Conservation (phyloP, 2,888 invertebrate species). For the Trichopria drosophilae region DNA sequence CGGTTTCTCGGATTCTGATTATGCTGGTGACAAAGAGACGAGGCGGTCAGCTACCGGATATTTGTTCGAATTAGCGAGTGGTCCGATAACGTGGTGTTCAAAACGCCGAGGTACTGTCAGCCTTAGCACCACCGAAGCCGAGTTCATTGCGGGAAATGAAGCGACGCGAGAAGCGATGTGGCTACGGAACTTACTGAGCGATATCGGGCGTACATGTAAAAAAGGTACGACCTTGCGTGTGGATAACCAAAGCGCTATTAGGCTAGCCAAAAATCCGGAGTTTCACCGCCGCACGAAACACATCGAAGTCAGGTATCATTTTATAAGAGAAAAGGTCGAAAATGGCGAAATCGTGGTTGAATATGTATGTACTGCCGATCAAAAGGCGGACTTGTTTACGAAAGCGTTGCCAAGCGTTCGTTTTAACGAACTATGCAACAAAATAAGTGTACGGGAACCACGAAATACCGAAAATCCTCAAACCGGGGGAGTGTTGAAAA, state of each 20-base stretch:
- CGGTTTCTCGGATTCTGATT: conserved; percentile 38
- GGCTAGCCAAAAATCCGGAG: conserved; percentile 34
- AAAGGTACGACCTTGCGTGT: conserved; percentile 18
- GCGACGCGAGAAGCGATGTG: conserved; percentile 37
- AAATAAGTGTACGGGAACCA: too few species aligned
- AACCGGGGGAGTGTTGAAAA: too few species aligned
- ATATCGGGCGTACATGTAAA: conserved; percentile 18
- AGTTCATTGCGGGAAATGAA: conserved; percentile 37
- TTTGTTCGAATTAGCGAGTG: conserved; percentile 20
- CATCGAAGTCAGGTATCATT: conserved; percentile 35
- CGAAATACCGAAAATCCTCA: too few species aligned
- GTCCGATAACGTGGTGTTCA: conserved; percentile 28
- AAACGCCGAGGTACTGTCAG: conserved; percentile 32
- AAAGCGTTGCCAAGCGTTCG: not conserved
- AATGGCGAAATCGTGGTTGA: not conserved
- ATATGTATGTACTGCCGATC: conserved; percentile 7
- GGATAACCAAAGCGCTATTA: conserved; percentile 40
- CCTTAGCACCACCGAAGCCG: conserved; percentile 36
- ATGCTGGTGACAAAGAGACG: too few species aligned
- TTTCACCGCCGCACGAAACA: conserved; percentile 39
- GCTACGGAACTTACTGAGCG: conserved; percentile 32
- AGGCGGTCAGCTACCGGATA: conserved; percentile 29
- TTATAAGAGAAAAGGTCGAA: conserved; percentile 28
- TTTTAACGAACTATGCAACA: not conserved
- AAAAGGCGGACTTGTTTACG: conserved; percentile 17